Percentiles rank a stretch among this genome's conserved stretches.
phyloP scores from a whole-genome alignment of 2,797 vertebrate species.

The Coilia nasus region DNA sequence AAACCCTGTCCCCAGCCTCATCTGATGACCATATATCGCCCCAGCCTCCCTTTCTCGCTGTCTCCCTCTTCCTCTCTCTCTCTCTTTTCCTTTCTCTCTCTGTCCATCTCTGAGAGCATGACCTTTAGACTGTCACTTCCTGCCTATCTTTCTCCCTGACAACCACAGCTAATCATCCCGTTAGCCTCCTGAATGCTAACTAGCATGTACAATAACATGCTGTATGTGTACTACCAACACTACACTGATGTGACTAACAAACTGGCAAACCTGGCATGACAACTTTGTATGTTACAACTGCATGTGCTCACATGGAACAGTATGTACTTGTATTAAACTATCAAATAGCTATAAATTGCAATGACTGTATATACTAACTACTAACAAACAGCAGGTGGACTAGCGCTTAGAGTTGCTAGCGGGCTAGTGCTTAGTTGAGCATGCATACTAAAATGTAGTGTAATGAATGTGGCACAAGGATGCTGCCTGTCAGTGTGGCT shows the following conservation, averaged over 20 bases:
- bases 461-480: background rate
- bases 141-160: conserved; percentile 54
- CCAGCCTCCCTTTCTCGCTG: background rate
- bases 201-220: background rate
- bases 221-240: background rate
- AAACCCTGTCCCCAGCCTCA: too few relatives aligned
- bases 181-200: conserved; percentile 2
- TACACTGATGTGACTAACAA: conserved; percentile 1
- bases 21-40: conserved; percentile 50
- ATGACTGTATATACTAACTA: background rate
- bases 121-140: conserved; percentile 33
- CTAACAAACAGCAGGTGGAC: background rate
- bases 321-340: background rate
- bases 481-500: background rate
- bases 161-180: background rate
- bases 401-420: background rate
- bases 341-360: background rate
- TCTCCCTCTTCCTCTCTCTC: background rate
- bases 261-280: too few relatives aligned
- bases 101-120: conserved; percentile 29
- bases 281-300: background rate
- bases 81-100: background rate
- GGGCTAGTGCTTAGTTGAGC: background rate
- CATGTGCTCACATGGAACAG: background rate
- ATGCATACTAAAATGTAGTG: background rate